Conservation (phyloP, 1,140 invertebrate species). For the Spodoptera frugiperda region DNA sequence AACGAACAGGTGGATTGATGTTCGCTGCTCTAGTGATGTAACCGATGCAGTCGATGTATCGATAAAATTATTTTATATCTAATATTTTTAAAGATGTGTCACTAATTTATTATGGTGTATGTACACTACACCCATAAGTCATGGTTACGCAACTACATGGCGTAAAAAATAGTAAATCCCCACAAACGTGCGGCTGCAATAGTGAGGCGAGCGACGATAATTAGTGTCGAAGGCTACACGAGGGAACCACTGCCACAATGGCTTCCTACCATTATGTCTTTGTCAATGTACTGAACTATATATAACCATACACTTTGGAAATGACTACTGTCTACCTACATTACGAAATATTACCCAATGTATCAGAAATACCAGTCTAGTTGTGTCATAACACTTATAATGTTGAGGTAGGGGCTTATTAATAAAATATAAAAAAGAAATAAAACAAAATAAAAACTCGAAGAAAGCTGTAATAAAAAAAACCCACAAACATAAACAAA, state of each 20-base stretch:
- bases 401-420: background rate
- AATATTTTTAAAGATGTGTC: too few species aligned
- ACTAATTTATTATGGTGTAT: too few species aligned
- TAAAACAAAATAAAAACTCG: constrained; percentile 62
- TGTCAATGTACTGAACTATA: constrained; percentile 55
- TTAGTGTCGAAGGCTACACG: constrained; percentile 64
- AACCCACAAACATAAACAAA: constrained; percentile 49
- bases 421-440: constrained; percentile 50
- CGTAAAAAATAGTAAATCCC: constrained; percentile 50
- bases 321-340: constrained; percentile 1
- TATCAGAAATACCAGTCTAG: background rate
- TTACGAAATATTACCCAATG: constrained; percentile 13
- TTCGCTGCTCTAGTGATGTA: constrained; percentile 20
- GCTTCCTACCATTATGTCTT: constrained; percentile 61
- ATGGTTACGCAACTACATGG: background rate
- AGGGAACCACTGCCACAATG: constrained; percentile 61
- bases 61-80: background rate
- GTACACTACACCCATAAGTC: background rate
- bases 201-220: constrained; percentile 55
- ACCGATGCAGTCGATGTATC: background rate
- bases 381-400: background rate
- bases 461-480: constrained; percentile 64
- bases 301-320: constrained; percentile 44
- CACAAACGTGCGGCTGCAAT: constrained; percentile 37
- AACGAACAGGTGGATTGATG: constrained; percentile 33